phyloP scores from a whole-genome alignment of 1,140 invertebrate genomes.

The Agrilus planipennis region DNA sequence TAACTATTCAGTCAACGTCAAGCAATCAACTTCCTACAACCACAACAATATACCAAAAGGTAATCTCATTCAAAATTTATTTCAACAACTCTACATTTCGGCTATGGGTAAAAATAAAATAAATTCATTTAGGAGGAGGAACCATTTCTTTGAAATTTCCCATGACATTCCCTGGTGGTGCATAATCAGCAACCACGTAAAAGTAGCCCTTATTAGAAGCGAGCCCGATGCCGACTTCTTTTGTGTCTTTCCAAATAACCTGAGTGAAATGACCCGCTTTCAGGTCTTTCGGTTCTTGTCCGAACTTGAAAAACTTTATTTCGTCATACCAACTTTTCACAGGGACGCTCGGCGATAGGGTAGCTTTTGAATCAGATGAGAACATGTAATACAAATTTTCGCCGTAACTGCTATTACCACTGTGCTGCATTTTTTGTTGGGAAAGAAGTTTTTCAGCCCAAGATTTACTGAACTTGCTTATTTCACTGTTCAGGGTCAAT shows the following conservation, averaged over 20 bases:
- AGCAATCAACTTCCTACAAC: too few species aligned
- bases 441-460: constrained; percentile 51
- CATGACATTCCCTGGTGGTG: constrained; percentile 53
- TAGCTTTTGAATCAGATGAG: constrained; percentile 49
- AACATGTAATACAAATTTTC: constrained; percentile 41
- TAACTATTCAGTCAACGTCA: too few species aligned
- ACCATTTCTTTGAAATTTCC: constrained; percentile 50
- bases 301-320: constrained; percentile 46
- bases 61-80: too few species aligned
- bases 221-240: constrained; percentile 48
- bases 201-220: constrained; percentile 40
- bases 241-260: constrained; percentile 49
- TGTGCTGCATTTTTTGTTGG: constrained; percentile 41
- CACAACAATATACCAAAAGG: too few species aligned
- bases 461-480: constrained; percentile 42
- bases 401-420: constrained; percentile 41
- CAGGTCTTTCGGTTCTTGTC: constrained; percentile 40
- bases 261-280: constrained; percentile 45
- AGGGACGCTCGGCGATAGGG: constrained; percentile 47
- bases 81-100: too few species aligned
- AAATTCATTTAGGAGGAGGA: constrained; percentile 15
- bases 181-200: constrained; percentile 56
- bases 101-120: constrained; percentile 3
- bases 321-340: constrained; percentile 68
- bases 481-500: constrained; percentile 48